These are phyloP conservation scores for Trematomus loennbergii DNA, from an alignment of 2,113 vertebrate genomes.

Conservation along the genomic window DNA sequence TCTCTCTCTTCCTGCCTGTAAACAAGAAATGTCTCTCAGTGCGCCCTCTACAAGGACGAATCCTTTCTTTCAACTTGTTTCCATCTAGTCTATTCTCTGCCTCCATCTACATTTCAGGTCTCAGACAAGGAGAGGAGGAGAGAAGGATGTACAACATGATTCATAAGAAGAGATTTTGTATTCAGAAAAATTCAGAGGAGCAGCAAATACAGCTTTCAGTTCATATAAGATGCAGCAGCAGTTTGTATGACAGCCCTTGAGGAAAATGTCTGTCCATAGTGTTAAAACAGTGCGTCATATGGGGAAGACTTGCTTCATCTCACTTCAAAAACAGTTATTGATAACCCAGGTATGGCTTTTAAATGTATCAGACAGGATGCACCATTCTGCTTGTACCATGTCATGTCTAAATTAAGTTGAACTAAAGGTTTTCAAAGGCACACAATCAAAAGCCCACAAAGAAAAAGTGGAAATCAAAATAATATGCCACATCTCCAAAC, in stretches of 20 bases:
- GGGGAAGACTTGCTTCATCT: conserved; percentile 5
- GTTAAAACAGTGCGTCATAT: conserved; percentile 7
- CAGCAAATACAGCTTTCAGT: conserved; percentile 22
- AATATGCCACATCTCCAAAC: not conserved
- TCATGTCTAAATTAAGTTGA: not conserved
- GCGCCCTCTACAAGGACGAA: no score
- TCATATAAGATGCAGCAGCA: conserved; percentile 31
- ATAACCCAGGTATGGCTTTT: conserved; percentile 35
- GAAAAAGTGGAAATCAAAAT: not conserved
- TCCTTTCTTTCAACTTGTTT: no score
- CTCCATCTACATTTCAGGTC: no score
- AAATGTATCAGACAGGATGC: conserved; percentile 16
- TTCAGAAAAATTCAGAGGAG: conserved; percentile 24
- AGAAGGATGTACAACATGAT: no score
- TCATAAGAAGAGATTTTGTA: not conserved
- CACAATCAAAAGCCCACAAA: not conserved
- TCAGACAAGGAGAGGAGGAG: no score
- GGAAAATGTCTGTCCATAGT: not conserved
- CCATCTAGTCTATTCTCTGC: no score
- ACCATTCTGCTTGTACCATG: not conserved
- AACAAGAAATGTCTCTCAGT: no score
- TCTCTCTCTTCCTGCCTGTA: no score
- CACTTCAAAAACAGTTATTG: conserved; percentile 6
- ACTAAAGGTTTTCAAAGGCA: not conserved
- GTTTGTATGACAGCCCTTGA: not conserved